Conservation (phyloP, 2,888 invertebrate genomes). For the Eugnorisma glareosa region DNA sequence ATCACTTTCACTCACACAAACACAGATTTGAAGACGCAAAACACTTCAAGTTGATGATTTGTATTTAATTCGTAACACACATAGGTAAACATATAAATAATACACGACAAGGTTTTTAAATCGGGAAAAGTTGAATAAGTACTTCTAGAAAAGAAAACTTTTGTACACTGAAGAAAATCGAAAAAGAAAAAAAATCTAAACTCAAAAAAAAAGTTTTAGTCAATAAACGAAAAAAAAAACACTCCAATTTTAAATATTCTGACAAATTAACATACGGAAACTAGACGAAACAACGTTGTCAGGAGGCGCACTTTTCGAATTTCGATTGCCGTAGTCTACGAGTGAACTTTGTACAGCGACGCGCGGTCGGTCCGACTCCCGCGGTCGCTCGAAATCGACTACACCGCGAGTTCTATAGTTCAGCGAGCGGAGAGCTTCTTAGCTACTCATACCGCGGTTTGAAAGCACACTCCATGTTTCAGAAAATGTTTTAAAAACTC, state of each 20-base stretch:
- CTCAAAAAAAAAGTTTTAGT: constrained; percentile 1
- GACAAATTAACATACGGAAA: constrained; percentile 2
- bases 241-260: background rate
- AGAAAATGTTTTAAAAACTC: constrained; percentile 27
- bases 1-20: constrained; percentile 48
- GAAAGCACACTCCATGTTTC: constrained; percentile 39
- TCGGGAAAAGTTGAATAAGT: background rate
- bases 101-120: no score
- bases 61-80: background rate
- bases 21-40: constrained; percentile 4
- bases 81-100: no score
- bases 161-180: constrained; percentile 1
- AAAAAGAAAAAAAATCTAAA: background rate
- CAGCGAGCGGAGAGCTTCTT: constrained; percentile 35
- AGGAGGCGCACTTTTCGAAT: constrained; percentile 31
- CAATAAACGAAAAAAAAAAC: background rate
- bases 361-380: constrained; percentile 60
- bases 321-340: constrained; percentile 38
- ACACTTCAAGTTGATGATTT: background rate
- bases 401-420: constrained; percentile 34
- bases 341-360: constrained; percentile 50
- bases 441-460: constrained; percentile 37
- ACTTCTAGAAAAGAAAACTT: background rate
- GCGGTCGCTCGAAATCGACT: constrained; percentile 59
- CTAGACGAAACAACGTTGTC: background rate